A percentile compares a stretch with the other conserved stretches of the same genome.
These are phyloP conservation scores for Stenopsyche tienmushanensis DNA, from an alignment of 1,140 invertebrate species.

Conservation along the genomic window DNA sequence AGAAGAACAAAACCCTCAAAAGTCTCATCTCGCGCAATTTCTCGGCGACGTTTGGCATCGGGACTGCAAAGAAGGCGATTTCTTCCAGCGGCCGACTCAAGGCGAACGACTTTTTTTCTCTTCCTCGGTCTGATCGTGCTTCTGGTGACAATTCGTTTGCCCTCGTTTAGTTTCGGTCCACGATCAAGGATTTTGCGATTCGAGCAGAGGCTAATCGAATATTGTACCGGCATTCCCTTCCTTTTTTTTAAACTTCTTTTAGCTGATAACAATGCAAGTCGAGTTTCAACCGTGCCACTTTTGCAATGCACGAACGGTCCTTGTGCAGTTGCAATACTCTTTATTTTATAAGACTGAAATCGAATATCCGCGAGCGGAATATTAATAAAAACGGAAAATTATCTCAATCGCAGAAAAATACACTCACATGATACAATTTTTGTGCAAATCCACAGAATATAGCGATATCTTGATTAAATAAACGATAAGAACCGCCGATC, in stretches of 20 bases:
- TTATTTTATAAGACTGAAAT: neutral
- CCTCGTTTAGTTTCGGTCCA: neutral
- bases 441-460: too few relatives aligned
- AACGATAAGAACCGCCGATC: too few relatives aligned
- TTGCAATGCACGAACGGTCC: neutral
- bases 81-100: too few relatives aligned
- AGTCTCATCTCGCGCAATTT: too few relatives aligned
- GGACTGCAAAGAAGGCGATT: too few relatives aligned
- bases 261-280: constrained; percentile 3
- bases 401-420: too few relatives aligned
- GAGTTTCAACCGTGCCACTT: neutral
- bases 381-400: too few relatives aligned
- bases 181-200: constrained; percentile 6
- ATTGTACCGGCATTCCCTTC: neutral
- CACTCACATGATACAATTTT: too few relatives aligned
- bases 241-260: neutral
- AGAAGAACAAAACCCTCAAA: too few relatives aligned
- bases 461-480: too few relatives aligned
- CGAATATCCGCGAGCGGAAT: neutral
- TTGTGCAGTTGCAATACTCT: neutral
- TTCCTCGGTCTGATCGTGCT: neutral
- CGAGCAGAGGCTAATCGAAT: constrained; percentile 6
- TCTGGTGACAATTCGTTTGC: constrained; percentile 7
- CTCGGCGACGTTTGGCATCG: too few relatives aligned
- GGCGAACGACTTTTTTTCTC: neutral